Conservation (phyloP, 2,113 vertebrate species). For the Neomonachus schauinslandi region DNA sequence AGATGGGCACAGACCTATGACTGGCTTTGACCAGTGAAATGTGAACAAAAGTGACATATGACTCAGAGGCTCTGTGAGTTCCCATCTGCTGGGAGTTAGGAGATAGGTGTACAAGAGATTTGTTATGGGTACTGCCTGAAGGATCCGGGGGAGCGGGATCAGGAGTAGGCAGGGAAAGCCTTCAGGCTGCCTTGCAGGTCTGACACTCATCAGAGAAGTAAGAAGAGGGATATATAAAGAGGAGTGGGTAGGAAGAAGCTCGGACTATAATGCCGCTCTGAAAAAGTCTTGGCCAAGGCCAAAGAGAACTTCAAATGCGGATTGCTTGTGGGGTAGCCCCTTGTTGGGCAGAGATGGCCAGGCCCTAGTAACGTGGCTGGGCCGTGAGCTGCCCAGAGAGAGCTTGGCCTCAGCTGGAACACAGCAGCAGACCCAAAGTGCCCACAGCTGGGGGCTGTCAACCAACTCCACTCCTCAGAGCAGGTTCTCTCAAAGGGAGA, state of each 20-base stretch:
- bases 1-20: neutral
- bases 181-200: neutral
- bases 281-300: neutral
- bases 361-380: neutral
- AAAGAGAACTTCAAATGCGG: neutral
- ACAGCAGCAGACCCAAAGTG: neutral
- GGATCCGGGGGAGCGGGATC: neutral
- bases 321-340: neutral
- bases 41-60: neutral
- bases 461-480: neutral
- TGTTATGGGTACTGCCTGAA: neutral
- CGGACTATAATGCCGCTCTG: neutral
- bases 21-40: neutral
- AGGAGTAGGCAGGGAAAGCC: neutral
- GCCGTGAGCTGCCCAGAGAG: neutral
- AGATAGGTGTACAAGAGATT: neutral
- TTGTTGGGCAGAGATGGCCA: neutral
- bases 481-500: neutral
- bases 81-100: neutral
- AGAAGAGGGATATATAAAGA: neutral
- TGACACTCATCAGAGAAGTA: neutral
- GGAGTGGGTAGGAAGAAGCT: neutral
- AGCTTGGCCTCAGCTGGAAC: neutral
- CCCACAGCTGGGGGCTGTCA: neutral
- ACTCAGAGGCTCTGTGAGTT: neutral